Evolutionary conservation across 2,113 vertebrate genomes (phyloP).

Genomic region (Lutjanus erythropterus): DNA sequence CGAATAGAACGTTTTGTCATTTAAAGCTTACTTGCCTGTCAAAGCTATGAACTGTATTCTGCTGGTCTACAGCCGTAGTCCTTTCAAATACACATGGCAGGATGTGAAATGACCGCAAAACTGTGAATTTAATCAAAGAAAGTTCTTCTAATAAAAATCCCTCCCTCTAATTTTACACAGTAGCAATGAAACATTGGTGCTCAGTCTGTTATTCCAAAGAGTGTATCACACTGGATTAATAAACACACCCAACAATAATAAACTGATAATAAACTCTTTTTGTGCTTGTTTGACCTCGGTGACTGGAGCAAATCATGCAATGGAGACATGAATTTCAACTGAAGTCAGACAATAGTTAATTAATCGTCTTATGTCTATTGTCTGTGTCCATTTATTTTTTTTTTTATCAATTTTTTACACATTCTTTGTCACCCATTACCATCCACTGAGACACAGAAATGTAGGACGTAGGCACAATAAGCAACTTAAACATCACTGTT

Average conservation of each 20-base stretch:
- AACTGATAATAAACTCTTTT: neutral
- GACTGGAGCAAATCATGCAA: neutral
- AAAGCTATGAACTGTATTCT: neutral
- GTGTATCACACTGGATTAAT: neutral
- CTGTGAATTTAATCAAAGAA: neutral
- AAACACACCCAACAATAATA: constrained; percentile 9
- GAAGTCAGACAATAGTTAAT: neutral
- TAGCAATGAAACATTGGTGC: neutral
- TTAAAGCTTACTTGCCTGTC: neutral
- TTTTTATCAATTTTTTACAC: no score
- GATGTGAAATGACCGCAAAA: neutral
- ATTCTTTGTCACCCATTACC: neutral
- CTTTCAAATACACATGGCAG: neutral
- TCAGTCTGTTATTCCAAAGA: neutral
- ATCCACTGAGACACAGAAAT: neutral
- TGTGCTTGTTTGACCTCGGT: neutral
- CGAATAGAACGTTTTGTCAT: neutral
- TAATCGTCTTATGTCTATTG: no score
- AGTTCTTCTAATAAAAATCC: constrained; percentile 1
- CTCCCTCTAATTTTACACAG: neutral
- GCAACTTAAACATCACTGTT: neutral
- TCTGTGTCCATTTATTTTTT: neutral
- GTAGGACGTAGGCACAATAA: neutral
- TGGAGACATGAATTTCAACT: neutral
- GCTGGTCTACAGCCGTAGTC: neutral